These are phyloP conservation scores for Cephus spinipes DNA, from an alignment of 2,888 invertebrate species.

Conservation along the genomic window DNA sequence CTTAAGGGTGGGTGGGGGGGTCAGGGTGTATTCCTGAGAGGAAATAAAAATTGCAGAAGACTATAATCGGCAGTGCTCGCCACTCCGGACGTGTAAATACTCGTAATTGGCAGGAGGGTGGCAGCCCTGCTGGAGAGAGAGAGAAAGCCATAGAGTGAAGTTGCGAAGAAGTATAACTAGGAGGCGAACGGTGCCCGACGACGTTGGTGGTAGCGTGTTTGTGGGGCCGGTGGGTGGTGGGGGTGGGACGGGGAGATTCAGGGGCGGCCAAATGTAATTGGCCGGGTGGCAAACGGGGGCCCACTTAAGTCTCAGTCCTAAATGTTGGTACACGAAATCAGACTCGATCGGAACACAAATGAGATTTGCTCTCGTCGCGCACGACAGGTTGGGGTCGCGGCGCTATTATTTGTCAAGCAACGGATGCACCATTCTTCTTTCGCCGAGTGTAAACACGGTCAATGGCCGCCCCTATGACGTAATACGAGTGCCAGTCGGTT, in stretches of 20 bases:
- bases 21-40: not conserved
- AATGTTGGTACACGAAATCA: slow-evolving; percentile 27
- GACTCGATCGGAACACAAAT: slow-evolving; percentile 34
- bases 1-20: not conserved
- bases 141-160: not conserved
- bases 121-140: not conserved
- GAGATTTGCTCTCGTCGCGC: slow-evolving; percentile 37
- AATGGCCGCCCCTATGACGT: not conserved
- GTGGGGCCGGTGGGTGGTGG: too few relatives aligned
- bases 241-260: not conserved
- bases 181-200: too few relatives aligned
- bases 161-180: too few relatives aligned
- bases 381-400: slow-evolving; percentile 45
- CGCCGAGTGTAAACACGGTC: slow-evolving; percentile 16
- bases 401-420: slow-evolving; percentile 51
- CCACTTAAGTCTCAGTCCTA: slow-evolving; percentile 30
- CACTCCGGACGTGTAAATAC: slow-evolving; percentile 14
- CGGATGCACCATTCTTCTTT: slow-evolving; percentile 23
- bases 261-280: slow-evolving; percentile 50
- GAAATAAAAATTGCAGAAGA: slow-evolving; percentile 1
- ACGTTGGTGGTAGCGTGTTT: too few relatives aligned
- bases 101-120: slow-evolving; percentile 14
- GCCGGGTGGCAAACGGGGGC: slow-evolving; percentile 45
- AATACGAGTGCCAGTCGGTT: not conserved
- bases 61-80: slow-evolving; percentile 7